Evolutionary conservation across 2,888 invertebrate species (phyloP), one percentile per base, ranked within the genome.

Genomic region (Pyrrhia umbra): DNA sequence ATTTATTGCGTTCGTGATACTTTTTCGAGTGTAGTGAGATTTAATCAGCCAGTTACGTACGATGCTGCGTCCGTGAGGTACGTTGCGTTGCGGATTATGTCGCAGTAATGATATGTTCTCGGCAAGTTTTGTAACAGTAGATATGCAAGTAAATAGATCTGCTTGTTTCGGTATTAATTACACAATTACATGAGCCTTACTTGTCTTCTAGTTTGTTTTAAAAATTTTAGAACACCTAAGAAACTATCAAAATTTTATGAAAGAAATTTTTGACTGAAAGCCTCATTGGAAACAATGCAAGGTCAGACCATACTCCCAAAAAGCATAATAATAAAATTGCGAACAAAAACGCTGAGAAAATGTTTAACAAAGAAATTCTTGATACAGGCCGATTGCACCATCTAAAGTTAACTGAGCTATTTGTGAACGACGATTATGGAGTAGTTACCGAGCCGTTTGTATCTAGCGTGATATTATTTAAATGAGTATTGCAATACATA

Each of bases 401-500:
- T 40, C 42, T 43, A 45, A 46, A 61, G 49, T 57, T 76, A 50
- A 55, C 65, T 59, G 61, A 52, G 68, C 37, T 61, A 71, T 71
- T 79, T 79, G 64, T 63, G 77, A 77, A 66, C 59, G 61, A 49
- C 42, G 54, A 79, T 79, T 77, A 79, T 69, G 68, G 71, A 64
- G 68, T 49, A 67, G 60, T 77, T 77, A 74, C 59, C 42, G 63
- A 58, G 60, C 59, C 34, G 58, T 66, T 77, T 68, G 46, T 64
- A 50, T 58, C 42, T 65, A 69, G 58, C 46, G 52, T 70, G 78
- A 74, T 78, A 76, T 80, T 80, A 80, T 80, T 78, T 71, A 76
- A 80, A 80, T 78, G 59, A 66, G 64, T 74, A 66, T 77, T 73
- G 76, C 73, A 50, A 62, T 72, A 62, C 59, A 70, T 62, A 64